A percentile compares a stretch with the other conserved stretches of the same genome.
phyloP scores from a whole-genome alignment of 1,140 invertebrate species.

The Forficula auricularia region DNA sequence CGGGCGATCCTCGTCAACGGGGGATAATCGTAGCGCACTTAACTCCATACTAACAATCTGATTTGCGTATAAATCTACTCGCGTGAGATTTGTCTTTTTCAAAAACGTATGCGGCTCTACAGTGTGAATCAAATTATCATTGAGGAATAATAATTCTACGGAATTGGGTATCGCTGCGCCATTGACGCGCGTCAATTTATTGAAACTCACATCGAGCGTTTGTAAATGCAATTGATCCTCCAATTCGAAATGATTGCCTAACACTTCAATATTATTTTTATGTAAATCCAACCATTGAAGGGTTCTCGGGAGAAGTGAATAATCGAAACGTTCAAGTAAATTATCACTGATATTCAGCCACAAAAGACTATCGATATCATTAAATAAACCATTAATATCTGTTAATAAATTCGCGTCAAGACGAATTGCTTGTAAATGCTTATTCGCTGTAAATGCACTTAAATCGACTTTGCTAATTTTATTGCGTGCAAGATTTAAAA shows the following conservation, averaged over 20 bases:
- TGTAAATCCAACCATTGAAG: constrained; percentile 81
- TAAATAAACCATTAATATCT: constrained; percentile 70
- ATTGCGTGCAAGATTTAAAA: constrained; percentile 77
- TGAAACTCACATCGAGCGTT: constrained; percentile 66
- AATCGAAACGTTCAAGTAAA: constrained; percentile 77
- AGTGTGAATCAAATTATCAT: constrained; percentile 60
- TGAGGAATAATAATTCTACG: constrained; percentile 60
- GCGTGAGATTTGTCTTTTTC: constrained; percentile 61
- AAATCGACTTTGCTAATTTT: constrained; percentile 59
- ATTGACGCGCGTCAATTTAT: constrained; percentile 53
- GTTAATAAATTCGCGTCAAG: constrained; percentile 69
- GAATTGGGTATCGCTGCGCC: constrained; percentile 53
- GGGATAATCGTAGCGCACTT: constrained; percentile 53
- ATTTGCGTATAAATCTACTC: constrained; percentile 73
- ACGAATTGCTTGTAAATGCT: constrained; percentile 64
- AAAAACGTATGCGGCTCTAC: constrained; percentile 68
- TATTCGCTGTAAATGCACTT: constrained; percentile 61
- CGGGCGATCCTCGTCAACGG: constrained; percentile 43
- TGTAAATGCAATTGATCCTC: constrained; percentile 49
- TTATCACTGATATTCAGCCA: constrained; percentile 88
- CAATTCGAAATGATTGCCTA: constrained; percentile 52
- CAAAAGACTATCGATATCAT: constrained; percentile 58
- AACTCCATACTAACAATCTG: constrained; percentile 65
- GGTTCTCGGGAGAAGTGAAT: constrained; percentile 58
- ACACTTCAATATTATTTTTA: constrained; percentile 65